A percentile compares a stretch with the other conserved stretches of the same genome.
Evolutionary conservation across 2,888 invertebrate species (phyloP).

Genomic region (Hirtodrosophila trivittata): DNA sequence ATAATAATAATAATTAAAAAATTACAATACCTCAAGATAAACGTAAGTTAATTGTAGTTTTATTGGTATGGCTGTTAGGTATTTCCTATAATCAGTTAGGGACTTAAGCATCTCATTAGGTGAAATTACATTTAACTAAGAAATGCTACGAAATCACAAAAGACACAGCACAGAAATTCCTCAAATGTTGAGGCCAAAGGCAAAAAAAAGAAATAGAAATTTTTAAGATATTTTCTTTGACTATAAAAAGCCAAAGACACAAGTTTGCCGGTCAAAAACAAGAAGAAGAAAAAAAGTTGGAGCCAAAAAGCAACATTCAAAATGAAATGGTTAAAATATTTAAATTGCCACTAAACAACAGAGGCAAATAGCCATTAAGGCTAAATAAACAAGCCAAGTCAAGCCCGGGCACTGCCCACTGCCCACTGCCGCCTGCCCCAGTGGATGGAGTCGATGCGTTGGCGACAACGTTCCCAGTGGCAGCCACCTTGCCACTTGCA

Average conservation of each 20-base stretch:
- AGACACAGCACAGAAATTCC: constrained; percentile 16
- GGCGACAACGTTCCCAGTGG: constrained; percentile 68
- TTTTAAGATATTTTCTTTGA: constrained; percentile 50
- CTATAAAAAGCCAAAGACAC: constrained; percentile 34
- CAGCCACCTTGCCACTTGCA: constrained; percentile 37
- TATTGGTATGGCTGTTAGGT: no score
- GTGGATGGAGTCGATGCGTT: constrained; percentile 42
- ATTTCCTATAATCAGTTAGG: no score
- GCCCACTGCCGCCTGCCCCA: background rate
- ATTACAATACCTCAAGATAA: no score
- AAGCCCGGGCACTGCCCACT: constrained; percentile 2
- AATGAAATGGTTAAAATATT: constrained; percentile 75
- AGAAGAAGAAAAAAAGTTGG: constrained; percentile 2
- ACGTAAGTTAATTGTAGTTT: no score
- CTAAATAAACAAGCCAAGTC: constrained; percentile 65
- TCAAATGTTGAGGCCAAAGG: constrained; percentile 13
- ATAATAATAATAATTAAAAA: no score
- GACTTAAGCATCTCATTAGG: background rate
- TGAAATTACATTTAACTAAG: background rate
- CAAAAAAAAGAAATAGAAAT: constrained; percentile 63
- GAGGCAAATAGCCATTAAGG: constrained; percentile 68
- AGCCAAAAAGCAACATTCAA: constrained; percentile 30
- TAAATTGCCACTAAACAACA: constrained; percentile 72
- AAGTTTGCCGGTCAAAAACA: constrained; percentile 31
- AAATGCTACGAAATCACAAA: background rate